Base-by-base conservation (phyloP, 2,113 vertebrate genomes). In the Otis tarda region DNA sequence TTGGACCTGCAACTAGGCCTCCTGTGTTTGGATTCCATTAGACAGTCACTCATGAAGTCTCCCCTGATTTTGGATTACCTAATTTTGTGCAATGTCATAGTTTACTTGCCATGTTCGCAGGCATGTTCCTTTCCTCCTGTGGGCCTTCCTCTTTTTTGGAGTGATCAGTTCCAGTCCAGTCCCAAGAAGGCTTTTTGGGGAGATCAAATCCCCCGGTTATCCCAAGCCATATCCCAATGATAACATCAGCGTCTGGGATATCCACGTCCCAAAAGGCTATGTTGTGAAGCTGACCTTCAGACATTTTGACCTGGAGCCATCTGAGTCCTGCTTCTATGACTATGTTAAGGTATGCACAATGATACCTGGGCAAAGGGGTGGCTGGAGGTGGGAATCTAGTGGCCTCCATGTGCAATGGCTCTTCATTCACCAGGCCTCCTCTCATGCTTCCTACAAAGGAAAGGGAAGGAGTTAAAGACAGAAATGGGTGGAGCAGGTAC, bases 271-370 rank as follows among this genome's bases (percentile, higher is more conserved):
- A 8, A 61, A 93, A 16, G 99, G 99, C n/a, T 99, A 98, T 87
- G 96, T 94, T 67, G 97, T 99, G 84, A 98, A 98, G 87, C 98
- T 99, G 31, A 97, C 97, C 79, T 99, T 99, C 98, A 97, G 97
- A 65, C 98, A 98, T 69, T 98, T 99, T 97, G 99, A 99, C 83
- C 94, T 99, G 60, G 99, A 99, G 86, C 98, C 98, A 5, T 99
- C 99, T 2, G 94, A 90, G 47, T 96, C 96, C 95, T 99, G 99
- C 91, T 96, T 96, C 89, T 99, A 99, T 74, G 99, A 99, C 94
- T 98, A 98, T 65, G 98, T 99, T 64, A 98, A 98, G 98, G 99
- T 99, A 97, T 12, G 97, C 83, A 28, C 59, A 4, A 4, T 43
- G 52, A 49, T 47, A 25, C 9, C 9, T 23, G 50, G 43, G 53